Conservation (phyloP, 1,140 invertebrate genomes). For the Trinorchestia longiramus region DNA sequence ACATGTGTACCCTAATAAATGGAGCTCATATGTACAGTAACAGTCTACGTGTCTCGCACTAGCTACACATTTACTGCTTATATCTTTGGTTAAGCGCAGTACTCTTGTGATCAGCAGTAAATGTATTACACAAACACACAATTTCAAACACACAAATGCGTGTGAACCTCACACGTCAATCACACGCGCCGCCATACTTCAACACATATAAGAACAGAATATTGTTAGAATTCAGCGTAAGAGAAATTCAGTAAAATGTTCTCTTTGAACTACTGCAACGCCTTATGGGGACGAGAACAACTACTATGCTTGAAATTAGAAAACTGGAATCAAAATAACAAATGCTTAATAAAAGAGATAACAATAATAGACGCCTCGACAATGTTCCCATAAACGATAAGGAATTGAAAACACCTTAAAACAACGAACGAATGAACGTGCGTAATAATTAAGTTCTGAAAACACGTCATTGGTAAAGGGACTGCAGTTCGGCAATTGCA, state of each 20-base stretch:
- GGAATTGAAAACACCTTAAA: background rate
- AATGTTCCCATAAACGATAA: background rate
- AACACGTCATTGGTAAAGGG: background rate
- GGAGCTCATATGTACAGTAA: background rate
- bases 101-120: background rate
- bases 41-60: background rate
- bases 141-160: background rate
- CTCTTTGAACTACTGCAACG: background rate
- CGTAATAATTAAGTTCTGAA: background rate
- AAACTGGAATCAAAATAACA: background rate
- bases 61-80: background rate
- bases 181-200: background rate
- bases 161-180: background rate
- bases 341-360: background rate
- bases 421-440: background rate
- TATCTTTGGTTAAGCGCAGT: background rate
- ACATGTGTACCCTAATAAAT: background rate
- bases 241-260: background rate
- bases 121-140: background rate
- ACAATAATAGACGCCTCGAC: background rate
- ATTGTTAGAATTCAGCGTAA: background rate
- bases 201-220: background rate
- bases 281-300: background rate
- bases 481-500: background rate
- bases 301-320: background rate